phyloP scores from a whole-genome alignment of 2,797 vertebrate species.

The Girardinus metallicus region DNA sequence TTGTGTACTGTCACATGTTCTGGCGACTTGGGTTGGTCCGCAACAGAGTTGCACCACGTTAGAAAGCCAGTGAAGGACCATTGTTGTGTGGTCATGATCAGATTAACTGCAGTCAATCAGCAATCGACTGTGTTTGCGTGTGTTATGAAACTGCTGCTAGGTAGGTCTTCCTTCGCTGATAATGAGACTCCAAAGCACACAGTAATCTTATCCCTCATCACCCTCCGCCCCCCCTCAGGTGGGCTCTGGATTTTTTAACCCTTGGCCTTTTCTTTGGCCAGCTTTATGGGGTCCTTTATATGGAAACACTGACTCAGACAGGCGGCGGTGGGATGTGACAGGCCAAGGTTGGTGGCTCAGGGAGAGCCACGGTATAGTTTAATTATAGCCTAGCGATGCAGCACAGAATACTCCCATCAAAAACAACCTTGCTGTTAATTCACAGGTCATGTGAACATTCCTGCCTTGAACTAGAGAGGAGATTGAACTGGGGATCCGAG shows the following conservation, averaged over 20 bases:
- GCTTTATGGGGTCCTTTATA: constrained; percentile 45
- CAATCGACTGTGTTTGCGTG: constrained; percentile 50
- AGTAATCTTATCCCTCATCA: constrained; percentile 48
- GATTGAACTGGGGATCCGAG: background rate
- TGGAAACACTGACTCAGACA: constrained; percentile 54
- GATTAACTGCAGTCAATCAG: constrained; percentile 67
- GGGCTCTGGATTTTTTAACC: constrained; percentile 52
- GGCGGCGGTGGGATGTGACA: constrained; percentile 42
- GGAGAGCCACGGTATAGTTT: constrained; percentile 45
- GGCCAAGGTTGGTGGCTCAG: constrained; percentile 41
- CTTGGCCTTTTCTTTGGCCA: constrained; percentile 19
- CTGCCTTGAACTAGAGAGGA: constrained; percentile 6
- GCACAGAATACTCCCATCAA: constrained; percentile 33
- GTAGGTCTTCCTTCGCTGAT: constrained; percentile 45
- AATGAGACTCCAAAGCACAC: constrained; percentile 48
- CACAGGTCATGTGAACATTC: background rate
- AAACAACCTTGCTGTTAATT: constrained; percentile 20
- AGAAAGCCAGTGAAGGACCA: constrained; percentile 36
- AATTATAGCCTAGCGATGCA: constrained; percentile 61
- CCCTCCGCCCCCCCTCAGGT: constrained; percentile 12
- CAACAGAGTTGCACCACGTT: constrained; percentile 43
- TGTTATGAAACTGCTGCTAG: constrained; percentile 58
- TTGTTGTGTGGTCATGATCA: constrained; percentile 55
- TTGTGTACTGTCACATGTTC: constrained; percentile 35
- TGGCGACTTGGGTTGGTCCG: constrained; percentile 38